A percentile compares a stretch with the other conserved stretches of the same genome.
Conservation (phyloP, 2,113 vertebrate genomes). For the Platysternon megacephalum region DNA sequence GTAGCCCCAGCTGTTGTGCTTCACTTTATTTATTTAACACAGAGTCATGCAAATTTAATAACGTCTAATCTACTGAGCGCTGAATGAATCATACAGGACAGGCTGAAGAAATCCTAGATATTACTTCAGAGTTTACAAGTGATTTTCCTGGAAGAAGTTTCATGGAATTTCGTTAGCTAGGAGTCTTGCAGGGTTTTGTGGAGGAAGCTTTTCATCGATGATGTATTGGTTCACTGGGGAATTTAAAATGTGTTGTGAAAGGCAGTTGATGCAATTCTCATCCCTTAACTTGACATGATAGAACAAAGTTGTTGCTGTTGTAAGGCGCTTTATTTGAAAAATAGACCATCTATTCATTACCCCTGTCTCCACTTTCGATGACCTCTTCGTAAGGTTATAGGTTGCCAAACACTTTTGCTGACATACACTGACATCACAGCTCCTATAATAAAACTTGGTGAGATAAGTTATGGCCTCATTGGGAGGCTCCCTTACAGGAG, state of each 20-base stretch:
- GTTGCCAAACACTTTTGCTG: slow-evolving; percentile 10
- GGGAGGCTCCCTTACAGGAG: slow-evolving; percentile 2
- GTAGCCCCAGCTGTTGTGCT: slow-evolving; percentile 66
- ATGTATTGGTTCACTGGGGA: slow-evolving; percentile 41
- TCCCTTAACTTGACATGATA: slow-evolving; percentile 36
- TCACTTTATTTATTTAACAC: slow-evolving; percentile 58
- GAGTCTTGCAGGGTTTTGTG: slow-evolving; percentile 19
- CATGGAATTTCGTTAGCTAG: slow-evolving; percentile 35
- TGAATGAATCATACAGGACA: slow-evolving; percentile 63
- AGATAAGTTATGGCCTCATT: not conserved
- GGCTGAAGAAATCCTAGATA: slow-evolving; percentile 58
- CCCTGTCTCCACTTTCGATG: not conserved
- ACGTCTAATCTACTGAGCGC: slow-evolving; percentile 24
- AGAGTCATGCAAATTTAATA: slow-evolving; percentile 63
- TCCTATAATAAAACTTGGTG: slow-evolving; percentile 10
- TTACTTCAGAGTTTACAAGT: not conserved
- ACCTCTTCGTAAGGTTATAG: slow-evolving; percentile 21
- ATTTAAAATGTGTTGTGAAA: slow-evolving; percentile 55
- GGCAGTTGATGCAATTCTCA: slow-evolving; percentile 34
- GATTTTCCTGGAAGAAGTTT: slow-evolving; percentile 63
- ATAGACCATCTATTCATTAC: not conserved
- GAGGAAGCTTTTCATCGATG: slow-evolving; percentile 29
- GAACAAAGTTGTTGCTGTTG: slow-evolving; percentile 29
- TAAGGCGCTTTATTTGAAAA: slow-evolving; percentile 41
- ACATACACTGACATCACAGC: slow-evolving; percentile 19